phyloP scores from a whole-genome alignment of 1,140 invertebrate genomes.

The Gonatopus flavifemur region DNA sequence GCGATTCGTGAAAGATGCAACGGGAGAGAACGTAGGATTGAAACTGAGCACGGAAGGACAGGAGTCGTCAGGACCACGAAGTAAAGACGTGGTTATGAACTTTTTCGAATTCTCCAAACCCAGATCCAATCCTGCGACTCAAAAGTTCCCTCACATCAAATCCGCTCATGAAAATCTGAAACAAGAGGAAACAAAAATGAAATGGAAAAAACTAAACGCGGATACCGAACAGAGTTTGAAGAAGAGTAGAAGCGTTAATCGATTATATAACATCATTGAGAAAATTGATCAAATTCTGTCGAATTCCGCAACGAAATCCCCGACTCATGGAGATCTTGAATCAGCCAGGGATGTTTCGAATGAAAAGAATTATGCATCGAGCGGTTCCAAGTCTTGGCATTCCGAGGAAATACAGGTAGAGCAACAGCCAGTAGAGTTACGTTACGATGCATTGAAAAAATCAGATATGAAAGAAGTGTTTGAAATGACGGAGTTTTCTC shows the following conservation, averaged over 20 bases:
- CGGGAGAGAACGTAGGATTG: conserved; percentile 34
- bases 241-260: conserved; percentile 34
- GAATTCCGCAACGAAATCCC: conserved; percentile 41
- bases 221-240: conserved; percentile 37
- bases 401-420: conserved; percentile 9
- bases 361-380: too few relatives aligned
- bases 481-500: background rate
- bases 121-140: background rate
- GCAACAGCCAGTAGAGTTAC: conserved; percentile 12
- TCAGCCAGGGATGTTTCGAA: conserved; percentile 4
- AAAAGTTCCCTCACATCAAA: background rate
- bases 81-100: conserved; percentile 5
- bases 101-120: conserved; percentile 8
- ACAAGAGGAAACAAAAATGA: conserved; percentile 22
- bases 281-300: conserved; percentile 52
- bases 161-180: conserved; percentile 13
- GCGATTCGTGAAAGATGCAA: conserved; percentile 35
- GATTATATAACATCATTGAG: conserved; percentile 49
- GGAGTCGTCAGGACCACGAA: background rate
- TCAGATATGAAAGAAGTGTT: background rate
- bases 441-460: conserved; percentile 5
- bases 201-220: conserved; percentile 29
- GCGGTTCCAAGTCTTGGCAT: conserved; percentile 9
- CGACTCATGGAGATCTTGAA: conserved; percentile 42
- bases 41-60: conserved; percentile 18